Percentiles rank a stretch among this genome's conserved stretches.
Conservation (phyloP, 2,113 vertebrate genomes). For the Halichoerus grypus region DNA sequence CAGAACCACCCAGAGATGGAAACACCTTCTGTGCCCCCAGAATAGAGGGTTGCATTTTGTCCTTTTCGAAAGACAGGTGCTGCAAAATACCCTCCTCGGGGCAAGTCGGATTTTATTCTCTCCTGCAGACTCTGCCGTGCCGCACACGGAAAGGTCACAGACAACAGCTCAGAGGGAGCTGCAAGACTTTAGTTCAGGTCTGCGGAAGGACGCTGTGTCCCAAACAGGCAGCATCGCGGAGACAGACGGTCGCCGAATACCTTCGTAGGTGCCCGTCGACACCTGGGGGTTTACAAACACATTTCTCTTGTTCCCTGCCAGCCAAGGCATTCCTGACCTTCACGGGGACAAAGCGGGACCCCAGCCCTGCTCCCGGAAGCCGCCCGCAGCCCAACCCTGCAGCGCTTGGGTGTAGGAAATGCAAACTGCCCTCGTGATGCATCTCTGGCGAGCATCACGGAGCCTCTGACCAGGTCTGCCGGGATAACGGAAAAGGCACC, state of each 20-base stretch:
- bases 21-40: neutral
- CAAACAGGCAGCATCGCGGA: no score
- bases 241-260: neutral
- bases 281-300: fast-evolving
- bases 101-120: neutral
- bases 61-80: neutral
- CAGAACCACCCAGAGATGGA: neutral
- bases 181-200: neutral
- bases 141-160: fast-evolving
- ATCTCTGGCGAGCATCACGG: fast-evolving
- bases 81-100: neutral
- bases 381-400: neutral
- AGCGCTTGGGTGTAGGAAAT: neutral
- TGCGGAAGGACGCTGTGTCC: neutral
- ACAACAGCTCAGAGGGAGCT: neutral
- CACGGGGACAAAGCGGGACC: neutral
- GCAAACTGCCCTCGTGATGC: neutral
- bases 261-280: neutral
- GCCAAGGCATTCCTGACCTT: neutral
- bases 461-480: neutral
- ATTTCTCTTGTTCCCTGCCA: fast-evolving
- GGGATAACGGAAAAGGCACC: neutral
- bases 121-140: neutral
- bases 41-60: fast-evolving
- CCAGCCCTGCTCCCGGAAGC: neutral